These are phyloP conservation scores for Arctopsyche grandis DNA, from an alignment of 1,140 invertebrate species.

Conservation along the genomic window DNA sequence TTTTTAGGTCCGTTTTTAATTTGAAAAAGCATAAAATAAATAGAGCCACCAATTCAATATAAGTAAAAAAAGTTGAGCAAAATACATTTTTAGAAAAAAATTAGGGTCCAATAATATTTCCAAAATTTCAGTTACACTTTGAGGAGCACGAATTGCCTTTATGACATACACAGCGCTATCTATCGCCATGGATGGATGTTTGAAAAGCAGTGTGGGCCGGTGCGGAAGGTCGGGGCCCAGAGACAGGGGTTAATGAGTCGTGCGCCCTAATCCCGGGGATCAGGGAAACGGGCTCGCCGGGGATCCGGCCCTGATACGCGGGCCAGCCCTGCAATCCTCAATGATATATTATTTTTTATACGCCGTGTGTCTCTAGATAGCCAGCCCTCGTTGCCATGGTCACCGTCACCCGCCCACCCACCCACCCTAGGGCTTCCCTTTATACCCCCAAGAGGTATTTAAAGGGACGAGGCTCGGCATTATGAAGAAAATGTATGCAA, in stretches of 20 bases:
- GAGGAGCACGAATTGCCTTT: not conserved
- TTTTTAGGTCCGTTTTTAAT: too few species aligned
- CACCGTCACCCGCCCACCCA: not conserved
- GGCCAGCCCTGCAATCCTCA: slow-evolving; percentile 53
- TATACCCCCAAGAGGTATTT: slow-evolving; percentile 38
- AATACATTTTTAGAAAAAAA: too few species aligned
- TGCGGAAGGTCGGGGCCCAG: slow-evolving; percentile 48
- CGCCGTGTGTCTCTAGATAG: slow-evolving; percentile 53
- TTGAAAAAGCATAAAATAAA: too few species aligned
- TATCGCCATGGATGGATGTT: slow-evolving; percentile 27
- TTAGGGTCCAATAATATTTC: too few species aligned
- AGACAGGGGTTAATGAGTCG: slow-evolving; percentile 55
- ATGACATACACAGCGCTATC: not conserved
- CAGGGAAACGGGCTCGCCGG: slow-evolving; percentile 51
- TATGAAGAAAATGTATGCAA: slow-evolving; percentile 45
- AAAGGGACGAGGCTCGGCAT: slow-evolving; percentile 36
- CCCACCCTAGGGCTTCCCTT: not conserved
- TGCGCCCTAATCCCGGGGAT: slow-evolving; percentile 54
- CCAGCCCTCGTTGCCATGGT: slow-evolving; percentile 26
- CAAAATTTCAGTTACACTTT: too few species aligned
- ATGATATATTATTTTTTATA: slow-evolving; percentile 56
- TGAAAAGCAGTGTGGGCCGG: slow-evolving; percentile 44
- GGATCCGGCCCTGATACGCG: slow-evolving; percentile 50
- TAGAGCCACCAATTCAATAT: too few species aligned
- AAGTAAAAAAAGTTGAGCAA: too few species aligned